phyloP scores from a whole-genome alignment of 2,797 vertebrate genomes.

The Pristis pectinata region DNA sequence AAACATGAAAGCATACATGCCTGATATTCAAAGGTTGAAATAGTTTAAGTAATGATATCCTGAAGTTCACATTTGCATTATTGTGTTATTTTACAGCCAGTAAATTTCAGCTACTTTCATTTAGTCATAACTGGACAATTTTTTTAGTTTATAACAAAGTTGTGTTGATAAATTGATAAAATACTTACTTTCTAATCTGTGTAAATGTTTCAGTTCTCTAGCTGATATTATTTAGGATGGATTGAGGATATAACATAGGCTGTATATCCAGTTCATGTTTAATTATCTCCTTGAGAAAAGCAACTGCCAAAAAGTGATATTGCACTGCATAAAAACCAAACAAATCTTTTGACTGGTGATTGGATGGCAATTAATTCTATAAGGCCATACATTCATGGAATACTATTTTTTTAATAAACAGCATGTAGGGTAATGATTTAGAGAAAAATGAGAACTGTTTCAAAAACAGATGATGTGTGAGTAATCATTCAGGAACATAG shows the following conservation, averaged over 20 bases:
- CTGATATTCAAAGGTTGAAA: background rate
- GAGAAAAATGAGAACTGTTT: background rate
- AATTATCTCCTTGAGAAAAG: background rate
- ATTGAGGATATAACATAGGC: background rate
- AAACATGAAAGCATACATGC: background rate
- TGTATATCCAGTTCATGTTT: background rate
- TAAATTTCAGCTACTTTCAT: background rate
- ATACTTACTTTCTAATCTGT: background rate
- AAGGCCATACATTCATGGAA: background rate
- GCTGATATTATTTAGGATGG: background rate
- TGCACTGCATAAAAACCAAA: background rate
- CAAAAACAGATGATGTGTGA: background rate
- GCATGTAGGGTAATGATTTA: background rate
- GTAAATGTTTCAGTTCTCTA: background rate
- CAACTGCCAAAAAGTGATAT: background rate
- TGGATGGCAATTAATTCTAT: background rate
- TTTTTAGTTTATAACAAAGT: background rate
- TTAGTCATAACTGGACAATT: background rate
- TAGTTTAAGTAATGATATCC: background rate
- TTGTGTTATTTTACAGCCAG: background rate
- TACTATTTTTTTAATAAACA: background rate
- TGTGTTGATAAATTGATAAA: background rate
- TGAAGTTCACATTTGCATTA: background rate
- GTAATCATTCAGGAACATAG: background rate
- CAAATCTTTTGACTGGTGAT: background rate